These are phyloP conservation scores for Scylla paramamosain DNA, from an alignment of 1,140 invertebrate species.

Conservation along the genomic window DNA sequence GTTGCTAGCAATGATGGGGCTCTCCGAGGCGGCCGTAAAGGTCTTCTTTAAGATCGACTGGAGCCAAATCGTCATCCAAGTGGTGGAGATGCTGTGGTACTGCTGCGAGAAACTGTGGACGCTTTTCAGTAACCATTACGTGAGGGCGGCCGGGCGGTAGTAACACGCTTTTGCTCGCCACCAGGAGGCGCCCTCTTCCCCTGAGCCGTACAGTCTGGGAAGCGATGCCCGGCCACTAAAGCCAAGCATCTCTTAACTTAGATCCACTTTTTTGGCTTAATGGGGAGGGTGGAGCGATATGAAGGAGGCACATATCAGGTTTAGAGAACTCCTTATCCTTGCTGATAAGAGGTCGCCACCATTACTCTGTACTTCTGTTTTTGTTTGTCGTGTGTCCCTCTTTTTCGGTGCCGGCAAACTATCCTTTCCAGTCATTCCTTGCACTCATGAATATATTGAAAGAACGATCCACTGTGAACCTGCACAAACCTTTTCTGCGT, in stretches of 20 bases:
- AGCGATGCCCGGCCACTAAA: no score
- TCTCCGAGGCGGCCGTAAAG: background rate
- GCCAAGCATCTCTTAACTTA: no score
- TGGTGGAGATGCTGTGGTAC: conserved; percentile 67
- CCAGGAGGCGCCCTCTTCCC: background rate
- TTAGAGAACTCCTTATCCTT: background rate
- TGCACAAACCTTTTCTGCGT: no score
- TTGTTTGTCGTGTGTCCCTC: no score
- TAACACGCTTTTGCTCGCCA: background rate
- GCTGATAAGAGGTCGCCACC: background rate
- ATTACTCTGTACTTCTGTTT: no score
- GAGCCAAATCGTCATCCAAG: conserved; percentile 48
- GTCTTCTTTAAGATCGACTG: conserved; percentile 68
- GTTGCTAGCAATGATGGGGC: conserved; percentile 25
- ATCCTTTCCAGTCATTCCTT: no score
- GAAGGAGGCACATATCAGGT: background rate
- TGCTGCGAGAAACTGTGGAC: conserved; percentile 64
- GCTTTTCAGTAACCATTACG: conserved; percentile 43
- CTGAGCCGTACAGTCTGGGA: background rate
- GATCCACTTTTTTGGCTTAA: no score
- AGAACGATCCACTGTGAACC: no score
- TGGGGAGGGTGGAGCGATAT: background rate
- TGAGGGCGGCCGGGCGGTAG: background rate
- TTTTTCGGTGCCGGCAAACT: no score
- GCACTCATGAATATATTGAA: no score